These are phyloP conservation scores for Elanus axillaris DNA, from an alignment of 2,113 vertebrate genomes.

Conservation along the genomic window DNA sequence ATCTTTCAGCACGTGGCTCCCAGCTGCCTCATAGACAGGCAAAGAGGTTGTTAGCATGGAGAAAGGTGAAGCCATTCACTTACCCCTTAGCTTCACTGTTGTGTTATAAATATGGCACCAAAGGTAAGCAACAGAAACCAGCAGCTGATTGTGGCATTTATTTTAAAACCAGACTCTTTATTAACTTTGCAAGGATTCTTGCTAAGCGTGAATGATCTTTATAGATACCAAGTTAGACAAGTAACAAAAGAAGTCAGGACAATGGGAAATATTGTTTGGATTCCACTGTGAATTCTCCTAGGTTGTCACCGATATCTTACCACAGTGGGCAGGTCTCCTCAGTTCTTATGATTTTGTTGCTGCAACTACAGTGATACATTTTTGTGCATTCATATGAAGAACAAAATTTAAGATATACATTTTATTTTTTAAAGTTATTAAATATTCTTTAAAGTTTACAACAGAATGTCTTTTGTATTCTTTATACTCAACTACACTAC, in stretches of 20 bases:
- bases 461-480: constrained; percentile 60
- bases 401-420: constrained; percentile 47
- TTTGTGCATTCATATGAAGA: constrained; percentile 61
- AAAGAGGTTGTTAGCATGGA: not conserved
- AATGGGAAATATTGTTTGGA: not conserved
- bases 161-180: not conserved
- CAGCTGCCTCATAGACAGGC: not conserved
- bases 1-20: not conserved
- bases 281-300: not conserved
- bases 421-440: constrained; percentile 70
- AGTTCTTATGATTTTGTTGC: not conserved
- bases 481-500: constrained; percentile 5
- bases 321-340: constrained; percentile 8
- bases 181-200: not conserved
- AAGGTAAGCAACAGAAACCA: not conserved
- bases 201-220: not conserved
- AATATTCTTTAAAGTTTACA: constrained; percentile 67
- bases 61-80: not conserved
- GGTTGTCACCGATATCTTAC: not conserved
- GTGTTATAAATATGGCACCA: not conserved
- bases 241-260: not conserved
- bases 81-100: not conserved
- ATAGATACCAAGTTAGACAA: not conserved
- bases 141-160: not conserved
- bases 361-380: constrained; percentile 24